These are phyloP conservation scores for Platyscapa corneri DNA, from an alignment of 1,140 invertebrate species.

Conservation along the genomic window DNA sequence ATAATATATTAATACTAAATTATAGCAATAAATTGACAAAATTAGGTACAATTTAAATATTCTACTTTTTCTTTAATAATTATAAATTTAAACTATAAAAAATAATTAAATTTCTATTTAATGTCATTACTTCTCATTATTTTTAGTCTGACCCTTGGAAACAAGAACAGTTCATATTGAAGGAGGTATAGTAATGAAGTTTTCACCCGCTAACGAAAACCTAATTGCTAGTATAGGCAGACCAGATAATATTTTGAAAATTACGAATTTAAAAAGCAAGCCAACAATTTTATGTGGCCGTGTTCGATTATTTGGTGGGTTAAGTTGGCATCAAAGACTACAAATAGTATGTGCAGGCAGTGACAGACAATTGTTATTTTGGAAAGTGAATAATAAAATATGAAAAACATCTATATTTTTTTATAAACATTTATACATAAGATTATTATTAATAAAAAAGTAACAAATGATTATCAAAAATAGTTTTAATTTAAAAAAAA, in stretches of 20 bases:
- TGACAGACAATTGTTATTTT: slow-evolving; percentile 78
- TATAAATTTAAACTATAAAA: too few relatives aligned
- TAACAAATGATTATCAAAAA: slow-evolving; percentile 33
- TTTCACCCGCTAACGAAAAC: slow-evolving; percentile 75
- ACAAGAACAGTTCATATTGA: slow-evolving; percentile 76
- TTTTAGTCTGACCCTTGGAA: slow-evolving; percentile 75
- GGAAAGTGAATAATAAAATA: slow-evolving; percentile 78
- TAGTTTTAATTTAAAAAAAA: slow-evolving; percentile 31
- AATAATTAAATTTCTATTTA: neutral
- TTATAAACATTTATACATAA: slow-evolving; percentile 45
- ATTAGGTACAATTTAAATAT: too few relatives aligned
- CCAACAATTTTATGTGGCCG: slow-evolving; percentile 74
- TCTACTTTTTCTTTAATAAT: too few relatives aligned
- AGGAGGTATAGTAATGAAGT: slow-evolving; percentile 76
- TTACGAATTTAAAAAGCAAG: slow-evolving; percentile 76
- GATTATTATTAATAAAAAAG: slow-evolving; percentile 49
- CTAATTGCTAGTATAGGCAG: slow-evolving; percentile 78
- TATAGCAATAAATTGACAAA: too few relatives aligned
- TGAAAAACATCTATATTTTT: neutral
- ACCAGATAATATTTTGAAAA: slow-evolving; percentile 77
- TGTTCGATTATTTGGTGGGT: slow-evolving; percentile 76
- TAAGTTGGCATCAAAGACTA: slow-evolving; percentile 79
- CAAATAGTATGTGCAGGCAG: slow-evolving; percentile 78
- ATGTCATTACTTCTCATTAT: slow-evolving; percentile 43
- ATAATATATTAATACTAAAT: too few relatives aligned